Evolutionary conservation across 2,888 invertebrate genomes (phyloP).

Genomic region (Conops quadrifasciatus): DNA sequence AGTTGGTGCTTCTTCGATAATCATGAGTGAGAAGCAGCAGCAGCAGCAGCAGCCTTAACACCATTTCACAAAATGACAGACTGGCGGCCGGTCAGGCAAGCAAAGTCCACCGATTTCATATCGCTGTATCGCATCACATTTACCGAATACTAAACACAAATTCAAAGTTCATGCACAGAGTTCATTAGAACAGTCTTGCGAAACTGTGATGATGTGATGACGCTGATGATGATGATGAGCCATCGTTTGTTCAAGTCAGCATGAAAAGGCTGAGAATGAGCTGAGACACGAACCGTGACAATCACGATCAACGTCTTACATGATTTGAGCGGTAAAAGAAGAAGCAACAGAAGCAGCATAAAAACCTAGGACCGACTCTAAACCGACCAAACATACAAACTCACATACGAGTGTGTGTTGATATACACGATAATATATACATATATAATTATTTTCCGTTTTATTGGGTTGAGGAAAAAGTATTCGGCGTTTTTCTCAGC

Average conservation of each 20-base stretch:
- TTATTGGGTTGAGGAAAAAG: no score
- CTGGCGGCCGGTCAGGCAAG: not conserved
- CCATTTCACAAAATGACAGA: conserved; percentile 14
- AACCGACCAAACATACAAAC: no score
- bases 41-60: conserved; percentile 1
- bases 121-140: not conserved
- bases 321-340: conserved; percentile 6
- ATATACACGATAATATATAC: not conserved
- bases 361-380: no score
- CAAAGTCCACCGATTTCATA: not conserved
- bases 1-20: no score
- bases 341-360: not conserved
- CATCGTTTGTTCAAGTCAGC: not conserved
- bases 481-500: no score
- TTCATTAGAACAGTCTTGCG: conserved; percentile 34
- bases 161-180: conserved; percentile 31
- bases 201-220: not conserved
- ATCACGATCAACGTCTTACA: conserved; percentile 23
- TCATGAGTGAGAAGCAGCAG: not conserved
- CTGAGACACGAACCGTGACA: conserved; percentile 7
- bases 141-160: conserved; percentile 1
- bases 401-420: not conserved
- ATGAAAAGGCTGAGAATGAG: not conserved
- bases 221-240: not conserved
- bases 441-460: not conserved